Base-by-base conservation (phyloP, 2,797 vertebrate species). In the Mormyrops attenuatus region DNA sequence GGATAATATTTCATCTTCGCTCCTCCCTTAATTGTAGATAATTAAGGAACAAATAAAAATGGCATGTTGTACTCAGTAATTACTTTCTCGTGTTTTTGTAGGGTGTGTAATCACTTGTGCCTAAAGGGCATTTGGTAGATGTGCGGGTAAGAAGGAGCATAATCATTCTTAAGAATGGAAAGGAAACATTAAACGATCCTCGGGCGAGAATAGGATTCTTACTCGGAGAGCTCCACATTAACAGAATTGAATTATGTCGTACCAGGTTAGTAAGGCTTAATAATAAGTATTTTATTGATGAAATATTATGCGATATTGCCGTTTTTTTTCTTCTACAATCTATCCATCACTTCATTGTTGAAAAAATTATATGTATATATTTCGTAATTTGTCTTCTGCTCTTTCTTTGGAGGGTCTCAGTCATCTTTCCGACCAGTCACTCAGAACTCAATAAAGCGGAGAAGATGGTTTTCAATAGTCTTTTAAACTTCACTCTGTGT, bases 371-470 rank as follows among this genome's bases (percentile, higher is more conserved):
- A 41, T 77, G 34, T 17, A 47, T 84, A 89, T 89, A 15, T 90
- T 53, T 26, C 77, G 88, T 92, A 53, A 66, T 90, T 63, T 82
- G 22, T 22, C 88, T 84, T 90, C 20, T 77, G 87, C 34, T 47
- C 66, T 88, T 91, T 90, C 87, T 88, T 73, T 80, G 60, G 88
- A 41, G 49, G 20, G 77, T 17, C 52, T 82, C 88, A 90, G 92
- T 92, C 91, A 69, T 89, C 90, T 91, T 90, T 82, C 13, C 86
- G 87, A 66, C 52, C 87, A 38, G 86, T 69, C 88, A 87, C 69
- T 69, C 89, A 85, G 88, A 92, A 87, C 82, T 91, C 89, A 88
- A 89, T 44, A 63, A 90, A 89, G 91, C 89, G 80, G 88, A 85
- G 55, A 11, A 90, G 89, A 90, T 91, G 20, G n/a, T 73, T 92